A percentile compares a stretch with the other conserved stretches of the same genome.
Evolutionary conservation across 2,888 invertebrate genomes (phyloP).

Genomic region (Cyclophora albipunctata): DNA sequence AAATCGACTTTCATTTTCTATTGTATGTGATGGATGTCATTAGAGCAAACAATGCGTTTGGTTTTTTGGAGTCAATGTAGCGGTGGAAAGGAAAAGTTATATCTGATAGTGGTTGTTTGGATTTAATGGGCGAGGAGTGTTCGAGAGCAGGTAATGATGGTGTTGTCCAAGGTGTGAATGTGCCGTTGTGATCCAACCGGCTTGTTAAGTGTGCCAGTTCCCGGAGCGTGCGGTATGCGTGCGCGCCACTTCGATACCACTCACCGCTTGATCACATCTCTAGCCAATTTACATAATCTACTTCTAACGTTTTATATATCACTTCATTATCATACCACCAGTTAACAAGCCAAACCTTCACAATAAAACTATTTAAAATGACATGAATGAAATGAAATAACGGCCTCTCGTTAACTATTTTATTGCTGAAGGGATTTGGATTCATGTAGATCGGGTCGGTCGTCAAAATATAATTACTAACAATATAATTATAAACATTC

Average conservation of each 20-base stretch:
- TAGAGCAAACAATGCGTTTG: no score
- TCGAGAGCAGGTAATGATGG: not conserved
- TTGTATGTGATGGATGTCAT: not conserved
- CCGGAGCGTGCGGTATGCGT: slow-evolving; percentile 28
- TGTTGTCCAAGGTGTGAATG: slow-evolving; percentile 16
- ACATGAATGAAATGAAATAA: no score
- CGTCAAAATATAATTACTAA: no score
- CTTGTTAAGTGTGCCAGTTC: slow-evolving; percentile 25
- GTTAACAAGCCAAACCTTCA: no score
- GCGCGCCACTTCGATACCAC: slow-evolving; percentile 26
- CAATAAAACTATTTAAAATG: no score
- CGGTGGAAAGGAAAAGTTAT: no score
- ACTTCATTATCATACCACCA: not conserved
- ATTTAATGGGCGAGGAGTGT: not conserved
- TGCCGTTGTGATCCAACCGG: slow-evolving; percentile 26
- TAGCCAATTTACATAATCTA: slow-evolving; percentile 21
- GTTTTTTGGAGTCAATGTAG: no score
- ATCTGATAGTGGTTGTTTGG: not conserved
- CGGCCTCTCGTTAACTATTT: no score
- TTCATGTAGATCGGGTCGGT: no score
- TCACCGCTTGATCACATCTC: slow-evolving; percentile 21
- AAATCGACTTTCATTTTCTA: slow-evolving; percentile 8
- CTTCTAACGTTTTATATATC: slow-evolving; percentile 12
- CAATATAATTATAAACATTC: no score
- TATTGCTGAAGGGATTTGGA: no score